phyloP scores from a whole-genome alignment of 2,113 vertebrate genomes.

The Lepidiolamprologus cunningtoni region DNA sequence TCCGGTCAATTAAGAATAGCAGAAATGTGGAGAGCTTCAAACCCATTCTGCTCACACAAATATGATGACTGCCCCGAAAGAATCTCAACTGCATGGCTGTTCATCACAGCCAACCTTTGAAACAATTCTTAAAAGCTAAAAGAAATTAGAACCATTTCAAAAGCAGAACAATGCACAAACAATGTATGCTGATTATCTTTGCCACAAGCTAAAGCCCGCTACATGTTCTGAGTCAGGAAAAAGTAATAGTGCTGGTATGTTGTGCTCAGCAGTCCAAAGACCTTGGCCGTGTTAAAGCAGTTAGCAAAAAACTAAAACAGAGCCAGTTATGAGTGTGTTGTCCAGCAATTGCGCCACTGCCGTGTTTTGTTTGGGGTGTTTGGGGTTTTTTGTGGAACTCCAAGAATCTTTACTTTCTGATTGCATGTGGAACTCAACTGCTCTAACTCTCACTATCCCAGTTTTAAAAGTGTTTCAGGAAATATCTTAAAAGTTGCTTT shows the following conservation, averaged over 20 bases:
- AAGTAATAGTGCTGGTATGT: not conserved
- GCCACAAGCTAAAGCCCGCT: not conserved
- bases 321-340: not conserved
- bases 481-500: not conserved
- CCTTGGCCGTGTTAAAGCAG: not conserved
- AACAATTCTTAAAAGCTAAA: not conserved
- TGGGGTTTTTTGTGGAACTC: fast-evolving
- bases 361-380: not conserved
- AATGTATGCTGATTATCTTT: not conserved
- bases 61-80: not conserved
- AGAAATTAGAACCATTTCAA: not conserved
- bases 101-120: not conserved
- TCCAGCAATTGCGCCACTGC: not conserved
- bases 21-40: not conserved
- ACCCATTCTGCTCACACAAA: not conserved
- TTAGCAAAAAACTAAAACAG: not conserved
- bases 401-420: not conserved
- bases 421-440: not conserved
- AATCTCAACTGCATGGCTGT: not conserved
- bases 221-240: not conserved
- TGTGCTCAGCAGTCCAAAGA: not conserved
- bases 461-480: not conserved
- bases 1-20: not conserved
- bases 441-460: not conserved
- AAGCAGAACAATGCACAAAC: not conserved